phyloP scores from a whole-genome alignment of 2,797 vertebrate genomes.

The Eremophila alpestris region DNA sequence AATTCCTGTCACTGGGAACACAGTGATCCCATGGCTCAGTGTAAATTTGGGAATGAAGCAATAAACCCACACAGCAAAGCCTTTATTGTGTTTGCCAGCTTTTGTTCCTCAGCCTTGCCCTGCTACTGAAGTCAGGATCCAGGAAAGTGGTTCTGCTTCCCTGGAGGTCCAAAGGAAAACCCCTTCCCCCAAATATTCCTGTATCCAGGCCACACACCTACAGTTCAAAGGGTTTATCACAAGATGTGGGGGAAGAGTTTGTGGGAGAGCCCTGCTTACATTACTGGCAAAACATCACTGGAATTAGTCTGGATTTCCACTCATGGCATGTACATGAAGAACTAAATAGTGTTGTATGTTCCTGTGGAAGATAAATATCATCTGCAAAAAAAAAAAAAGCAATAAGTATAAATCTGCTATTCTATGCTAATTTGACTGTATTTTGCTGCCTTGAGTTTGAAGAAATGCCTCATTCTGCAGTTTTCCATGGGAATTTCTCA shows the following conservation, averaged over 20 bases:
- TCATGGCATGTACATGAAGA: not conserved
- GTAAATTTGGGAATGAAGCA: not conserved
- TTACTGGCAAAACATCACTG: conserved; percentile 23
- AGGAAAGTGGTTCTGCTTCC: not conserved
- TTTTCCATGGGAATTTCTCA: not conserved
- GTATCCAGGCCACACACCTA: conserved; percentile 13
- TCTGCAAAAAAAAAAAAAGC: not conserved
- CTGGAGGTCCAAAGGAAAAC: not conserved
- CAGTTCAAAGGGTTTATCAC: conserved; percentile 22
- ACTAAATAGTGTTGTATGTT: not conserved
- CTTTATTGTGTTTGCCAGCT: not conserved
- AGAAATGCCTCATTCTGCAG: not conserved
- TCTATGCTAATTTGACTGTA: not conserved
- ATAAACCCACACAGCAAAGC: not conserved
- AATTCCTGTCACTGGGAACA: not conserved
- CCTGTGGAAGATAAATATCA: not conserved
- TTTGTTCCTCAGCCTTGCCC: not conserved
- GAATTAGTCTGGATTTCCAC: conserved; percentile 46
- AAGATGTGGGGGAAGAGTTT: not conserved
- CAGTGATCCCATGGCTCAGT: not conserved
- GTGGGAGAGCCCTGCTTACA: not conserved
- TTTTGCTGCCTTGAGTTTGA: not conserved
- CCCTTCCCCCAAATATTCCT: not conserved
- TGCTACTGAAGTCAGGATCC: not conserved
- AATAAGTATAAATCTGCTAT: not conserved